A percentile compares a stretch with the other conserved stretches of the same genome.
Conservation (phyloP, 2,888 invertebrate species). For the Ormyrus thymus region DNA sequence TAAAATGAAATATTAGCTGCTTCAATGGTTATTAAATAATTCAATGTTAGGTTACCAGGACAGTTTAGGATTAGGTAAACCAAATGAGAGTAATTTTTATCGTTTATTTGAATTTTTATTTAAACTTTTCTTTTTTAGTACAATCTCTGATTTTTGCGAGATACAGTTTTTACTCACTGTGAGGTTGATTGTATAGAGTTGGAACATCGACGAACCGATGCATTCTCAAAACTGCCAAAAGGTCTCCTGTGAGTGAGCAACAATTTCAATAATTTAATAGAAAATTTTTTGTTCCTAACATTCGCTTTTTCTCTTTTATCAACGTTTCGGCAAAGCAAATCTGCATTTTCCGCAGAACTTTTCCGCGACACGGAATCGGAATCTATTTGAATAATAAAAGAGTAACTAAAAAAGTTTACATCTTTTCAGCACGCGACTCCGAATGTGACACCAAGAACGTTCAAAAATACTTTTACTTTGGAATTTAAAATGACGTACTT, state of each 20-base stretch:
- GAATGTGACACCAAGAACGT: slow-evolving; percentile 39
- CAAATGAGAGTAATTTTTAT: not conserved
- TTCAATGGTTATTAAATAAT: not conserved
- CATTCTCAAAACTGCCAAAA: slow-evolving; percentile 33
- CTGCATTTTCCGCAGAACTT: not conserved
- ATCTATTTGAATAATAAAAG: slow-evolving; percentile 3
- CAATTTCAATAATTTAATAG: slow-evolving; percentile 42
- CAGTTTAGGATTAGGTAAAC: not conserved
- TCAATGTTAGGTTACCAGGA: too few relatives aligned
- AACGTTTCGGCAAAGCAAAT: not conserved
- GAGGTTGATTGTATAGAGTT: slow-evolving; percentile 9
- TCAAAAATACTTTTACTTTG: slow-evolving; percentile 2
- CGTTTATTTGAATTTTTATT: slow-evolving; percentile 20
- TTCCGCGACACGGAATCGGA: not conserved
- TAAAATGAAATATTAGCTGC: not conserved
- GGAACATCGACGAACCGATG: slow-evolving; percentile 36
- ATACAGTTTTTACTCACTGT: slow-evolving; percentile 33
- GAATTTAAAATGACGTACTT: not conserved
- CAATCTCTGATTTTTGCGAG: slow-evolving; percentile 1
- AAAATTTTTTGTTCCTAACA: slow-evolving; percentile 32
- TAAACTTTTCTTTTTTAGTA: too few relatives aligned
- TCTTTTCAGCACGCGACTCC: slow-evolving; percentile 18
- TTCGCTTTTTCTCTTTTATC: slow-evolving; percentile 33
- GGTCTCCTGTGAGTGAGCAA: slow-evolving; percentile 45
- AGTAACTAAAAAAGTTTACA: not conserved